phyloP scores from a whole-genome alignment of 2,888 invertebrate genomes.

The Trachelus tabidus region DNA sequence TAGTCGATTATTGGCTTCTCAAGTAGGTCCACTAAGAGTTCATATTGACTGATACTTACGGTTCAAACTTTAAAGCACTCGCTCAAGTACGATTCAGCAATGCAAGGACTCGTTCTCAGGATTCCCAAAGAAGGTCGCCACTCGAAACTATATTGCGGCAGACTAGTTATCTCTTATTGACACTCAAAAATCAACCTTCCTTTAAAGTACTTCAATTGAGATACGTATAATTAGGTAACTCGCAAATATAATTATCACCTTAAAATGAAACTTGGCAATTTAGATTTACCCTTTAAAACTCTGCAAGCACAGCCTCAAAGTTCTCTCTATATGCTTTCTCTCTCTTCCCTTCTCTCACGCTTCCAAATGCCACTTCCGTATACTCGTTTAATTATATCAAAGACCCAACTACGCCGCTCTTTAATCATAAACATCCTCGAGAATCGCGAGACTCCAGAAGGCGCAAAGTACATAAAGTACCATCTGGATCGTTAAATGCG shows the following conservation, averaged over 20 bases:
- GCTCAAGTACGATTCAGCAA: neutral
- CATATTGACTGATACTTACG: slow-evolving; percentile 32
- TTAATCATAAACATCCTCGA: neutral
- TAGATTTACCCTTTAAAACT: neutral
- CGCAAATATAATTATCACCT: neutral
- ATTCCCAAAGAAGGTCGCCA: neutral
- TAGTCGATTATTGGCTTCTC: slow-evolving; percentile 37
- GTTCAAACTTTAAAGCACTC: neutral
- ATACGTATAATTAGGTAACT: neutral
- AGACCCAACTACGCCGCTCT: neutral
- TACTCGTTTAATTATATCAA: neutral
- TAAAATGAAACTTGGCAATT: neutral
- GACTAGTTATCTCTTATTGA: neutral
- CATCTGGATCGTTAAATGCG: neutral
- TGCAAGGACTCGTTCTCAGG: neutral
- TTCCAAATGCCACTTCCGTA: neutral
- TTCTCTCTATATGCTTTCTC: neutral
- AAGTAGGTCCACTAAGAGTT: slow-evolving; percentile 25
- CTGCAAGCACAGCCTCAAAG: neutral
- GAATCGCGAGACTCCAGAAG: neutral
- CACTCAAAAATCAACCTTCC: neutral
- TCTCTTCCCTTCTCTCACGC: neutral
- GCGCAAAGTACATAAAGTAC: neutral
- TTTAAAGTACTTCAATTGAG: neutral
- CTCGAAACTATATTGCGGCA: neutral